These are phyloP conservation scores for Protodeltote pygarga DNA, from an alignment of 2,888 invertebrate genomes.

Conservation along the genomic window DNA sequence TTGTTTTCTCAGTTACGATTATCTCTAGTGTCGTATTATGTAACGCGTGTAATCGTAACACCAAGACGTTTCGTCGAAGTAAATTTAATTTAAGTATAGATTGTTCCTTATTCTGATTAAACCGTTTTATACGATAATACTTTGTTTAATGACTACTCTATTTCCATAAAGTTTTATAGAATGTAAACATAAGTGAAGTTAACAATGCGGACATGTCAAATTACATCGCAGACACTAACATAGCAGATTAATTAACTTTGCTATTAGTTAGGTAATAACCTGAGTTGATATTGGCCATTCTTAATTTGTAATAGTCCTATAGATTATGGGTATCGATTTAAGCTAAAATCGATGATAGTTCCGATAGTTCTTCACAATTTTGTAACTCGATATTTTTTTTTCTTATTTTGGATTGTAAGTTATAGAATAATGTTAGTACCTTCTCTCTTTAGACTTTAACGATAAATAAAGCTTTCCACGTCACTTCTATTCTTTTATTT, in stretches of 20 bases:
- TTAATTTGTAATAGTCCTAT: constrained; percentile 41
- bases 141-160: constrained; percentile 45
- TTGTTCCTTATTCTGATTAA: constrained; percentile 55
- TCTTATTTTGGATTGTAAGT: too few relatives aligned
- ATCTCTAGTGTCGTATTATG: constrained; percentile 56
- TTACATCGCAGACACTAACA: constrained; percentile 44
- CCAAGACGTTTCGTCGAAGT: constrained; percentile 55
- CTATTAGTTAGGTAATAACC: constrained; percentile 44
- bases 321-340: constrained; percentile 24
- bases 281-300: too few relatives aligned
- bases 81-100: constrained; percentile 62
- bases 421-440: too few relatives aligned
- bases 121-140: constrained; percentile 54
- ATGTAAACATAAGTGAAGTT: constrained; percentile 52
- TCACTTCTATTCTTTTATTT: constrained; percentile 28
- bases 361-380: too few relatives aligned
- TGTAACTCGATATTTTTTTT: too few relatives aligned
- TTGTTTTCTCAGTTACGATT: constrained; percentile 62
- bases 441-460: too few relatives aligned
- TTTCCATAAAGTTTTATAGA: constrained; percentile 53
- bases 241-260: constrained; percentile 46
- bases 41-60: constrained; percentile 61
- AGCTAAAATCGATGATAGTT: constrained; percentile 22
- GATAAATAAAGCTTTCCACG: too few relatives aligned
- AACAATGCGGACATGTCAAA: constrained; percentile 48